These are phyloP conservation scores for Cynopterus sphinx DNA, from an alignment of 2,797 vertebrate genomes.

Conservation along the genomic window DNA sequence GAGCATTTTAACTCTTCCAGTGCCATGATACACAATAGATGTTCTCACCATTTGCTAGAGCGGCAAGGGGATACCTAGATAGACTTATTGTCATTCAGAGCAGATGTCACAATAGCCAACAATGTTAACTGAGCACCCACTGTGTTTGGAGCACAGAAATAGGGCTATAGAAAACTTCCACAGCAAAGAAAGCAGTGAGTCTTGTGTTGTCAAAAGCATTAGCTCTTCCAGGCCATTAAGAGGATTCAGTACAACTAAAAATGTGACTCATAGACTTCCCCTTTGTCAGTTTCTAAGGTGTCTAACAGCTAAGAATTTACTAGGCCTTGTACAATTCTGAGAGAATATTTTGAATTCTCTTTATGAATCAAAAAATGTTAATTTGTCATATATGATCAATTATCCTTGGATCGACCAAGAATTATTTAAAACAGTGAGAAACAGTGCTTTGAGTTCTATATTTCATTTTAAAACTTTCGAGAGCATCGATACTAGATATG, in stretches of 20 bases:
- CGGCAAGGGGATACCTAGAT: background rate
- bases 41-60: background rate
- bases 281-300: background rate
- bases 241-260: background rate
- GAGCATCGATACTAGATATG: background rate
- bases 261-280: background rate
- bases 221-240: slow-evolving; percentile 4
- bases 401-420: background rate
- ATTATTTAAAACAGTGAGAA: background rate
- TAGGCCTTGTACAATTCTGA: background rate
- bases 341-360: background rate
- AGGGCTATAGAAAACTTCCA: background rate
- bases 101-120: slow-evolving; percentile 10
- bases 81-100: slow-evolving; percentile 7
- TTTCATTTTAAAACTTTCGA: background rate
- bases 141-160: background rate
- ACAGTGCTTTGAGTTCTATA: background rate
- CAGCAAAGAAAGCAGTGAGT: background rate
- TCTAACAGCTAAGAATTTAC: background rate
- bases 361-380: slow-evolving; percentile 35
- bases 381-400: background rate
- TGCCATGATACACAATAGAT: background rate
- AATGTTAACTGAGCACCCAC: background rate
- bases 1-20: background rate
- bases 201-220: background rate